phyloP scores from a whole-genome alignment of 2,888 invertebrate genomes.

The Stenichneumon culpator region DNA sequence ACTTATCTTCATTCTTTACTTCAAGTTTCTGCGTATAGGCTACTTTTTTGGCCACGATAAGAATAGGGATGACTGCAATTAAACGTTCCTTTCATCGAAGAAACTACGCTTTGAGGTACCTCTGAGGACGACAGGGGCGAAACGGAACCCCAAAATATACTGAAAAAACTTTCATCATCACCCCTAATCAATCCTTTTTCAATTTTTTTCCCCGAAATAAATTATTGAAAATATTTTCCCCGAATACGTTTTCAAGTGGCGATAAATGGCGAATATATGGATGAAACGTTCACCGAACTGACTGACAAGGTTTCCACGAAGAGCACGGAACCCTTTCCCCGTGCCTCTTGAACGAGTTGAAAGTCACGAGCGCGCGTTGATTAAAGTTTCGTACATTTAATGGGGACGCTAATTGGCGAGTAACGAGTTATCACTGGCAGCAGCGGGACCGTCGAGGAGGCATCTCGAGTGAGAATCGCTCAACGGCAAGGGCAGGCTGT shows the following conservation, averaged over 20 bases:
- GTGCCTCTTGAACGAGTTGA: conserved; percentile 26
- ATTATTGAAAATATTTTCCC: neutral
- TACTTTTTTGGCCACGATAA: neutral
- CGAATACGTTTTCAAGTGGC: neutral
- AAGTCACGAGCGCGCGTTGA: conserved; percentile 61
- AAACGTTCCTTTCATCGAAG: neutral
- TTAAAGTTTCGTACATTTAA: conserved; percentile 66
- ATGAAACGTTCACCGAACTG: conserved; percentile 33
- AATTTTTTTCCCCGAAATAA: neutral
- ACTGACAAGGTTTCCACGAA: conserved; percentile 41
- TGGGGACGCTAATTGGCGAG: conserved; percentile 62
- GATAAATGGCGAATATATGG: neutral
- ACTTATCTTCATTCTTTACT: neutral
- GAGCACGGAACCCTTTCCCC: neutral
- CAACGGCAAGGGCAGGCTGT: neutral
- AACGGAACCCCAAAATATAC: neutral
- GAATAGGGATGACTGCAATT: neutral
- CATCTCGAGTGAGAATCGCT: conserved; percentile 33
- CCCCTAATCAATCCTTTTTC: neutral
- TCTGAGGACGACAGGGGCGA: neutral
- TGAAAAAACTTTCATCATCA: neutral
- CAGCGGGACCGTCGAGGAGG: conserved; percentile 52
- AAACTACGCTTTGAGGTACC: neutral
- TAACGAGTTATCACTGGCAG: conserved; percentile 69
- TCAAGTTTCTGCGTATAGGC: neutral